Evolutionary conservation across 2,797 vertebrate species (phyloP), one percentile per base, ranked within the genome.

Genomic region (Esox lucius): DNA sequence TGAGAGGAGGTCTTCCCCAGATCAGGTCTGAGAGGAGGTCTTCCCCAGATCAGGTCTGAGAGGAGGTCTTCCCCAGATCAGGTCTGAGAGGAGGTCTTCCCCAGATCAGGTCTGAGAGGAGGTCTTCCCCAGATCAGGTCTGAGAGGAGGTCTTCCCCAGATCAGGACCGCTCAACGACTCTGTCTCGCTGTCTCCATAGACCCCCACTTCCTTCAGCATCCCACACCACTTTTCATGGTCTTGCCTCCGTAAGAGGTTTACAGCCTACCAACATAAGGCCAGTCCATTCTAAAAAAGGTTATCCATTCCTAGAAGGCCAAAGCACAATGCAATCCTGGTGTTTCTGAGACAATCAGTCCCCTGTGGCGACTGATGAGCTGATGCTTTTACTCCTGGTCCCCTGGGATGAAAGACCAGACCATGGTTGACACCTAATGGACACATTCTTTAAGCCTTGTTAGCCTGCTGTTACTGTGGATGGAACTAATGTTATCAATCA

Each of bases 281-380:
- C 17, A 51, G 19, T 53, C 51, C 51, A 6, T 53, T 53, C 51
- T 53, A n/a, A n/a, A n/a, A 42, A 6, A 42, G 39, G 28, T 42
- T 9, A 42, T 42, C 39, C 5, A 42, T 42, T 42, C 39, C 39
- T 81, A 72, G 80, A 75, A 75, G 80, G 71, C 74, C 67, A 72
- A 59, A 67, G 87, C 86, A 91, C 90, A 91, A 92, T 89, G 79
- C 89, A 86, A 90, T 86, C 81, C 78, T 73, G 73, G 85, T 87
- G 88, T 86, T 84, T 75, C 15, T 74, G 86, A 89, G 85, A 92
- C 90, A 92, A 92, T 88, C 84, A 66, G 48, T 85, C 83, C 87
- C 88, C 88, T 91, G 88, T 89, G 90, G 88, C 88, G 81, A 83
- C 90, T 83, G 88, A 90, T 87, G 87, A 91, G 90, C 90, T 72